These are phyloP conservation scores for Enteromius radiatus DNA, from an alignment of 2,797 vertebrate genomes.

Conservation along the genomic window DNA sequence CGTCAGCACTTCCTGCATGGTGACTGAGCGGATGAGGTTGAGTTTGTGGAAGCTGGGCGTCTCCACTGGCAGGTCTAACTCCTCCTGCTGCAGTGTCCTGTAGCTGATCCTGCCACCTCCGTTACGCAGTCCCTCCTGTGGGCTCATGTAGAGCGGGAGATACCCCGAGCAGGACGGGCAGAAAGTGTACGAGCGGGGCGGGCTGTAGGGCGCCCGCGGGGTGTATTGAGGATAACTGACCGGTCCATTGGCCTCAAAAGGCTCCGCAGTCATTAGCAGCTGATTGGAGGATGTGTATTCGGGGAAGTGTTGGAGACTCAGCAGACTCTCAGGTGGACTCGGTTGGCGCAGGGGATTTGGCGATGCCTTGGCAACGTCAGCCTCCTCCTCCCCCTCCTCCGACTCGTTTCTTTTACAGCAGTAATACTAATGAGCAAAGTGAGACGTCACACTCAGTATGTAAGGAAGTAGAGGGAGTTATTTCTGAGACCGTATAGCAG, in stretches of 20 bases:
- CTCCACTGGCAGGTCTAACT: constrained; percentile 79
- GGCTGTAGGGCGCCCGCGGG: constrained; percentile 74
- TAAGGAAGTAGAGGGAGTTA: not conserved
- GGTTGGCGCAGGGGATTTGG: constrained; percentile 50
- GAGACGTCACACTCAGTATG: not conserved
- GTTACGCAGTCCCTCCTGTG: constrained; percentile 83
- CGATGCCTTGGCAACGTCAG: constrained; percentile 63
- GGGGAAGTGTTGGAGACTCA: constrained; percentile 67
- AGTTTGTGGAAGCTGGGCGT: constrained; percentile 83
- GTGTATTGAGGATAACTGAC: constrained; percentile 78
- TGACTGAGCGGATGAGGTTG: constrained; percentile 85
- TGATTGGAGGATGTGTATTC: constrained; percentile 63
- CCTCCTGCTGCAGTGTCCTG: constrained; percentile 85
- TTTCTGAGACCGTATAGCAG: not conserved
- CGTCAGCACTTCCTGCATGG: constrained; percentile 89
- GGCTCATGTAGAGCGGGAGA: constrained; percentile 87
- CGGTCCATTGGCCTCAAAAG: constrained; percentile 85
- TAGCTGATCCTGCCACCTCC: constrained; percentile 86
- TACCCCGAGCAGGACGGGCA: constrained; percentile 87
- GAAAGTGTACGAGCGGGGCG: constrained; percentile 77
- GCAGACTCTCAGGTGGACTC: constrained; percentile 67
- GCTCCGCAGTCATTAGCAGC: constrained; percentile 79
- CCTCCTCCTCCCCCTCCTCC: constrained; percentile 85
- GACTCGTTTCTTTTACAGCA: constrained; percentile 94
- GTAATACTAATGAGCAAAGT: constrained; percentile 84